Percentiles rank a stretch among this genome's conserved stretches.
Evolutionary conservation across 1,140 invertebrate genomes (phyloP).

Genomic region (Globodera ellingtonae): DNA sequence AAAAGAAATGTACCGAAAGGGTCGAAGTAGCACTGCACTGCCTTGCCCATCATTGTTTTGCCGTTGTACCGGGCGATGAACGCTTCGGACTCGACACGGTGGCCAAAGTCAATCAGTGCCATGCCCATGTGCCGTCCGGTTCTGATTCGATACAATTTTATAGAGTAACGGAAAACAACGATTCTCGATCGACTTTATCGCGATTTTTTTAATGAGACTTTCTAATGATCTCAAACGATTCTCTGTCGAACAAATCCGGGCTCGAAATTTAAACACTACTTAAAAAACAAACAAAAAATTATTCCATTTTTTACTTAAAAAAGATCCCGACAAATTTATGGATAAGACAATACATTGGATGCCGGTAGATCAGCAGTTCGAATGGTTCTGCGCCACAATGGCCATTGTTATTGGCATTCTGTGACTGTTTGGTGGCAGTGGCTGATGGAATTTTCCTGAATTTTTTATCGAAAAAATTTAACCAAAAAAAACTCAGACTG

Average conservation of each 20-base stretch:
- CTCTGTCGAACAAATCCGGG: no score
- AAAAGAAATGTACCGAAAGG: slow-evolving; percentile 27
- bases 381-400: not conserved
- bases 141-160: not conserved
- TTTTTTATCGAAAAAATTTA: not conserved
- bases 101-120: slow-evolving; percentile 19
- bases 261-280: no score
- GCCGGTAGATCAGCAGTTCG: not conserved
- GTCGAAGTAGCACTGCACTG: slow-evolving; percentile 36
- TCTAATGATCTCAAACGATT: no score
- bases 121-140: slow-evolving; percentile 28
- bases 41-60: slow-evolving; percentile 31
- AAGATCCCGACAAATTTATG: no score
- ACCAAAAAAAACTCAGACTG: slow-evolving; percentile 1
- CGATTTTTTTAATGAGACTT: no score
- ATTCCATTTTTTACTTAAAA: not conserved
- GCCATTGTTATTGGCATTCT: not conserved
- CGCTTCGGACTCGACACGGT: not conserved
- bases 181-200: no score
- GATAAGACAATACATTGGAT: not conserved
- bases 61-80: slow-evolving; percentile 30
- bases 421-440: not conserved
- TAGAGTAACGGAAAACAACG: no score
- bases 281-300: not conserved
- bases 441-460: slow-evolving; percentile 3